Base-by-base conservation (phyloP, 2,797 vertebrate species). In the Triplophysa yarkandensis region DNA sequence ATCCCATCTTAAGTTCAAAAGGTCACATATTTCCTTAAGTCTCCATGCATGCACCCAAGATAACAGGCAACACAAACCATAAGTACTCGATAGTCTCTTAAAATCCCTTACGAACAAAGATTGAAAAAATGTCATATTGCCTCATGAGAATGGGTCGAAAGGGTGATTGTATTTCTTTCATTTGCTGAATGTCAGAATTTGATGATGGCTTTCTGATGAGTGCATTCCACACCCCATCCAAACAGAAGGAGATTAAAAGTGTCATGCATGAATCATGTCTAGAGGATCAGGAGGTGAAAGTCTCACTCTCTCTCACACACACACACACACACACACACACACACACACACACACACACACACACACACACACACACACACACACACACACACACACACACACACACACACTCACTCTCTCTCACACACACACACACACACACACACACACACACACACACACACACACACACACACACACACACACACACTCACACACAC, bases 201-300 rank as follows among this genome's bases (percentile, higher is more conserved):
- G 21, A 52, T 25, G 50, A 52, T 52, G 21, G 13, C 3, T 52
- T 7, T 50, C 8, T 23, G 50, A 52, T 52, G 50, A 52, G 25
- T 52, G 25, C 9, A 21, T 52, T 21, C 2, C 1, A 10, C 4
- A 14, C 50, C 25, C 50, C 50, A 52, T 23, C 50, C 50, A 52
- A 52, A 52, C 50, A 25, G 50, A 52, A 25, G 50, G 21, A 52
- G 50, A 52, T 25, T 23, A 25, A 25, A 23, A 52, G 21, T 25
- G 50, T 52, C 50, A 52, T 52, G 23, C 50, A 52, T 52, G 11
- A 52, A 23, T 52, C 50, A 52, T 25, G 50, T 52, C 21, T 25
- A 52, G 19, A 13, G 25, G 25, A 5, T 23, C 39, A 65, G 25
- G 61, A n/a, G 54, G 27, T 57, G 63, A 74, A 74, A 66, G 71